Evolutionary conservation across 2,113 vertebrate species (phyloP), one percentile per base, ranked within the genome.

Genomic region (Lucifuga dentata): DNA sequence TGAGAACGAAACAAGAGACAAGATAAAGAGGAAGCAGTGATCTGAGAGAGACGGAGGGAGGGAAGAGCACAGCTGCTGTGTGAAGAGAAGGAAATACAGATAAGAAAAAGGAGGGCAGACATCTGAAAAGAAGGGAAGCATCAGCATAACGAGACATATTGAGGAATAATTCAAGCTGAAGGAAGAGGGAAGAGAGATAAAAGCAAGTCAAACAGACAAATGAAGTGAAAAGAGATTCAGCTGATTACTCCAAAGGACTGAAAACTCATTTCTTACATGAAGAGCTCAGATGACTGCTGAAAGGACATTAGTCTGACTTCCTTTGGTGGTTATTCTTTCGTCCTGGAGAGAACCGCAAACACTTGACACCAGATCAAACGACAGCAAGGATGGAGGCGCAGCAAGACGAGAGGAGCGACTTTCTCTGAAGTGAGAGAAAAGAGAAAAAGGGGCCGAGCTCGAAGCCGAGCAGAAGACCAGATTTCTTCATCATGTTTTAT

Each of bases 401-500:
- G 75, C 64, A 6, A 15, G 50, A 50, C 26, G 2, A 10, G 59
- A 68, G 55, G 64, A 53, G n/a, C 55, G 52, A 32, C 24, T 46
- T 69, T 73, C 58, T 69, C 73, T 79, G 59, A 82, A 43, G 49
- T 35, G 21, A 49, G 16, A 24, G 5, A 3, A 11, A 35, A 3
- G 33, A 23, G n/a, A 66, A 65, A 29, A n/a, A 24, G 35, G 12
- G 62, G 55, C 38, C 1, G 53, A 11, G 60, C 59, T 43, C 15
- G 46, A 73, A 35, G 2, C 20, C 0, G 19, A 9, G 48, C 19
- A 29, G 50, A 73, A 40, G 41, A 72, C 33, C 52, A 9, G 17
- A 55, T 52, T 71, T 65, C 78, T 67, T 83, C 87, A 90, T 64
- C 89, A 90, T 90, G 89, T 75, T 87, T 78, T 68, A 71, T 81